Conservation (phyloP, 2,888 invertebrate genomes). For the Pseudococcus longispinus region DNA sequence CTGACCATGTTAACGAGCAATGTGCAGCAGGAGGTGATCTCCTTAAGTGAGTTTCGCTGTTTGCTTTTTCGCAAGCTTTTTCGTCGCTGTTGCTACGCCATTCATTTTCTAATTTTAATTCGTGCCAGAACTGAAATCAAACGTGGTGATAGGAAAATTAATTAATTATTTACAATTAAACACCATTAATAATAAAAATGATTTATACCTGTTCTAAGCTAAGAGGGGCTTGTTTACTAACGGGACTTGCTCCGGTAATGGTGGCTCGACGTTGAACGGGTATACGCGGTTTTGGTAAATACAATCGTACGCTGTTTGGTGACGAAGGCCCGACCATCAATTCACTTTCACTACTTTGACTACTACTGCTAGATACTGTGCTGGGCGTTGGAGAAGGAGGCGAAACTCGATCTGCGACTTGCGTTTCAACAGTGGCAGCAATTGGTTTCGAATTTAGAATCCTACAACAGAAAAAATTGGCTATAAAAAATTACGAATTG, state of each 20-base stretch:
- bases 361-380: conserved; percentile 57
- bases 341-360: conserved; percentile 58
- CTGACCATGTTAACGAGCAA: conserved; percentile 50
- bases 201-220: conserved; percentile 72
- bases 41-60: conserved; percentile 58
- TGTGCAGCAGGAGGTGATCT: conserved; percentile 52
- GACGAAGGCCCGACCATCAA: conserved; percentile 59
- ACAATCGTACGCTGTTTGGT: conserved; percentile 67
- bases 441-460: conserved; percentile 29
- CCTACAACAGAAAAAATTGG: neutral
- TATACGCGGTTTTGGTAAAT: conserved; percentile 77
- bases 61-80: conserved; percentile 58
- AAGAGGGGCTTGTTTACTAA: conserved; percentile 69
- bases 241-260: conserved; percentile 83
- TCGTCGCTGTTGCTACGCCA: conserved; percentile 60
- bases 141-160: neutral
- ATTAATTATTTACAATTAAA: neutral
- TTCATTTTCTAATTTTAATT: conserved; percentile 70
- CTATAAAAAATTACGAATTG: neutral
- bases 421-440: neutral
- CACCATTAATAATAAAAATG: too few relatives aligned
- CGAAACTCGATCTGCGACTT: conserved; percentile 33
- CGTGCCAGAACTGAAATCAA: conserved; percentile 73
- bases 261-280: conserved; percentile 84
- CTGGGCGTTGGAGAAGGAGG: conserved; percentile 54